phyloP scores from a whole-genome alignment of 2,888 invertebrate species.

The Perithous albicinctus region DNA sequence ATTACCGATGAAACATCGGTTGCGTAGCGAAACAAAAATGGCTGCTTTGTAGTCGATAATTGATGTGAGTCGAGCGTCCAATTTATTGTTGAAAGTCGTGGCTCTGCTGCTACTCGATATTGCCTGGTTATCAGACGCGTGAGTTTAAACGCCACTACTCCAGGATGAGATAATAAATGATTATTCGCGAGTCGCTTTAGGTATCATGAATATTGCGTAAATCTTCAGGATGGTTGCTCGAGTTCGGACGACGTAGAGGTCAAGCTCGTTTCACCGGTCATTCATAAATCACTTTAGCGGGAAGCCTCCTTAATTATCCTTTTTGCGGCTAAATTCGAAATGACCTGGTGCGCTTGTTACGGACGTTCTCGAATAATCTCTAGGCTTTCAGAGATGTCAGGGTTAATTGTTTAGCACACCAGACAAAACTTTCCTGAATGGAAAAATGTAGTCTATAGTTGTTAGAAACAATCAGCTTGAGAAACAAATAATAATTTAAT shows the following conservation, averaged over 20 bases:
- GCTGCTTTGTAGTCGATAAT: slow-evolving; percentile 11
- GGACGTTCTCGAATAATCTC: neutral
- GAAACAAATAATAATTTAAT: too few relatives aligned
- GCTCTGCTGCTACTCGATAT: neutral
- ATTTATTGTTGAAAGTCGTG: slow-evolving; percentile 37
- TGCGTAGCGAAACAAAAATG: slow-evolving; percentile 4
- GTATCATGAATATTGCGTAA: slow-evolving; percentile 22
- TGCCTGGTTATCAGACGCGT: slow-evolving; percentile 14
- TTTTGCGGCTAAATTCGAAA: slow-evolving; percentile 74
- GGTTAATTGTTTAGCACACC: too few relatives aligned
- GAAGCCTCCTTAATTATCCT: slow-evolving; percentile 78
- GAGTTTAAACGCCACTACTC: slow-evolving; percentile 5
- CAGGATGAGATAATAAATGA: slow-evolving; percentile 32
- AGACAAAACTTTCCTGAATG: too few relatives aligned
- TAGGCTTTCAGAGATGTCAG: neutral
- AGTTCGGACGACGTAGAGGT: slow-evolving; percentile 48
- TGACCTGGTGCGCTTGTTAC: slow-evolving; percentile 19
- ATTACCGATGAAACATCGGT: neutral
- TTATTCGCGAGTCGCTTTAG: neutral
- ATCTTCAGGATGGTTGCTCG: slow-evolving; percentile 27
- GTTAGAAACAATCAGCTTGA: neutral
- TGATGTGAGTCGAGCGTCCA: neutral
- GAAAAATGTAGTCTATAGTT: too few relatives aligned
- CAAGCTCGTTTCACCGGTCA: slow-evolving; percentile 56
- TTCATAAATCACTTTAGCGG: slow-evolving; percentile 79